Conservation (phyloP, 1,140 invertebrate genomes). For the Diachasma alloeum region DNA sequence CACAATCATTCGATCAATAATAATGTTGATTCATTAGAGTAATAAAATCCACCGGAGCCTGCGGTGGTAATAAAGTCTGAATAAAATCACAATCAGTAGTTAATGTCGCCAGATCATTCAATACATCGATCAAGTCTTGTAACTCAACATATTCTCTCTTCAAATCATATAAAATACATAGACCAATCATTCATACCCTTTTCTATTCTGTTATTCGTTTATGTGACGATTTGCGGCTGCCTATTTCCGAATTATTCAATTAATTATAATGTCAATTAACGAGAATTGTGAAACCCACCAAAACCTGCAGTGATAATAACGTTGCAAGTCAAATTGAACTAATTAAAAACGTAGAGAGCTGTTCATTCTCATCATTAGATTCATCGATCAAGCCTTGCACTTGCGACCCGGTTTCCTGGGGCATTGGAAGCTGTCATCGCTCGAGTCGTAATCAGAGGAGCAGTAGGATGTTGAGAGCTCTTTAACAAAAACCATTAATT, state of each 20-base stretch:
- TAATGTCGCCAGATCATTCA: too few species aligned
- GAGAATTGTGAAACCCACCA: too few species aligned
- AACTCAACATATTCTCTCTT: too few species aligned
- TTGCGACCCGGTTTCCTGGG: not conserved
- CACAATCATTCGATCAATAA: not conserved
- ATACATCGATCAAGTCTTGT: too few species aligned
- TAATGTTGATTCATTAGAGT: not conserved
- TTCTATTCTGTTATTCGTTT: too few species aligned
- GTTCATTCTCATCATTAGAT: not conserved
- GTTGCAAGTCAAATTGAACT: not conserved
- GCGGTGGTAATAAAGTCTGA: not conserved
- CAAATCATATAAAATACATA: too few species aligned
- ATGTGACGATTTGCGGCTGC: too few species aligned
- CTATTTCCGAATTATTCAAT: too few species aligned
- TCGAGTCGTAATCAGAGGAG: conserved; percentile 1
- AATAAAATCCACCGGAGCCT: not conserved
- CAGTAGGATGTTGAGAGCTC: not conserved
- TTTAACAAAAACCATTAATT: not conserved
- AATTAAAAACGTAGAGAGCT: not conserved
- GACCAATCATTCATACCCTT: too few species aligned
- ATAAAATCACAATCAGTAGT: too few species aligned
- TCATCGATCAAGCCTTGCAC: not conserved
- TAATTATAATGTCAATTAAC: too few species aligned
- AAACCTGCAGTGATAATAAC: too few species aligned
- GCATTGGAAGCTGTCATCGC: not conserved